Conservation (phyloP, 2,888 invertebrate genomes). For the Synergus gifuensis region DNA sequence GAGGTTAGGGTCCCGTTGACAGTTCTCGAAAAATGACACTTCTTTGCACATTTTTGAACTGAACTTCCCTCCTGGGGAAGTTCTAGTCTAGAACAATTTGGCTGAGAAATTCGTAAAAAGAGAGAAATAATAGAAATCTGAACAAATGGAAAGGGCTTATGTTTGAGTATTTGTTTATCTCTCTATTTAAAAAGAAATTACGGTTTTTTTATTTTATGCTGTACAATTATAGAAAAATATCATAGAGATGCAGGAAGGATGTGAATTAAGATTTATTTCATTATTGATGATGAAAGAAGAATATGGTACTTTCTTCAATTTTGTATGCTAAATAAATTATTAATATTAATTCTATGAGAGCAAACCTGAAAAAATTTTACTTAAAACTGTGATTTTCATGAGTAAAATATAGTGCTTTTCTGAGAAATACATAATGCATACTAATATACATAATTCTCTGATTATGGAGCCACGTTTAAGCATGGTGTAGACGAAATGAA, state of each 20-base stretch:
- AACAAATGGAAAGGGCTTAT: background rate
- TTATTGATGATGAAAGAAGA: too few relatives aligned
- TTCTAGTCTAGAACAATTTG: background rate
- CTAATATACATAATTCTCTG: background rate
- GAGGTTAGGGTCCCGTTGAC: constrained; percentile 42
- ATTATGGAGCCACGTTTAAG: background rate
- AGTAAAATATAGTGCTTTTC: background rate
- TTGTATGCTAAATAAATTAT: too few relatives aligned
- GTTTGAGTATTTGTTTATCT: too few relatives aligned
- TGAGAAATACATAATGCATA: background rate
- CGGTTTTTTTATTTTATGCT: too few relatives aligned
- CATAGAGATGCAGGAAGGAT: too few relatives aligned
- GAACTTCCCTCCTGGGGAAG: background rate
- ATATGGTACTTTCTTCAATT: too few relatives aligned
- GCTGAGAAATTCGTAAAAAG: background rate
- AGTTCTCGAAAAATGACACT: background rate
- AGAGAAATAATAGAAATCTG: background rate
- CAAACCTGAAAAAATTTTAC: too few relatives aligned
- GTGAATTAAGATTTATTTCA: too few relatives aligned
- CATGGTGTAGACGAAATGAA: background rate
- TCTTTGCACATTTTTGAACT: background rate
- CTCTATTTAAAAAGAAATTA: too few relatives aligned
- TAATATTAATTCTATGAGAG: too few relatives aligned
- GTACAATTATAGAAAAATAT: too few relatives aligned
- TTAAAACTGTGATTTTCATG: background rate